phyloP scores from a whole-genome alignment of 2,113 vertebrate genomes.

The Psittacula cyanocephala region DNA sequence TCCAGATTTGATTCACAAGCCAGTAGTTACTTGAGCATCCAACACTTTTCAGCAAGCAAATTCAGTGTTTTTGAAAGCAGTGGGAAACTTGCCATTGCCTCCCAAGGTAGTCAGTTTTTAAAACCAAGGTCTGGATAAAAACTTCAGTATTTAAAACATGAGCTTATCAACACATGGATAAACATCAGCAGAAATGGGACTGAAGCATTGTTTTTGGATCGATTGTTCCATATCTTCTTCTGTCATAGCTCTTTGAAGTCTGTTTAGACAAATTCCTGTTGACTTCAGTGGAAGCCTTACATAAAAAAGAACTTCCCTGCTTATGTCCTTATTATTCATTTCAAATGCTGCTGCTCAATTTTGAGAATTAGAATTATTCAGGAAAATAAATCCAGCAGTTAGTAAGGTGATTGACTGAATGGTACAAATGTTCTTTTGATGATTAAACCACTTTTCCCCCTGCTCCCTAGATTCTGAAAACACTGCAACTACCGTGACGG shows the following conservation, averaged over 20 bases:
- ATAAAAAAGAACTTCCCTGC: background rate
- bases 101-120: background rate
- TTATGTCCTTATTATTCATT: background rate
- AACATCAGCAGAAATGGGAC: background rate
- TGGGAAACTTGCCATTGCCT: background rate
- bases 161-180: background rate
- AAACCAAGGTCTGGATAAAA: background rate
- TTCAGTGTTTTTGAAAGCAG: background rate
- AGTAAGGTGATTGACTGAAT: background rate
- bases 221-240: background rate
- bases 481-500: conserved; percentile 86
- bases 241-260: background rate
- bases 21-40: background rate
- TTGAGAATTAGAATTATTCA: background rate
- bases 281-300: background rate
- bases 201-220: background rate
- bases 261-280: background rate
- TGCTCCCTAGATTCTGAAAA: conserved; percentile 86
- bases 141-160: background rate
- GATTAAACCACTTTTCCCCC: background rate
- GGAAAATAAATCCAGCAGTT: background rate
- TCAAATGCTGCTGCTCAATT: background rate
- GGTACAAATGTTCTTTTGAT: background rate
- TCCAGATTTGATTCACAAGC: background rate
- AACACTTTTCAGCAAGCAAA: background rate